Evolutionary conservation across 2,888 invertebrate species (phyloP), one percentile per base, ranked within the genome.

Genomic region (Drepanosiphum platanoidis): DNA sequence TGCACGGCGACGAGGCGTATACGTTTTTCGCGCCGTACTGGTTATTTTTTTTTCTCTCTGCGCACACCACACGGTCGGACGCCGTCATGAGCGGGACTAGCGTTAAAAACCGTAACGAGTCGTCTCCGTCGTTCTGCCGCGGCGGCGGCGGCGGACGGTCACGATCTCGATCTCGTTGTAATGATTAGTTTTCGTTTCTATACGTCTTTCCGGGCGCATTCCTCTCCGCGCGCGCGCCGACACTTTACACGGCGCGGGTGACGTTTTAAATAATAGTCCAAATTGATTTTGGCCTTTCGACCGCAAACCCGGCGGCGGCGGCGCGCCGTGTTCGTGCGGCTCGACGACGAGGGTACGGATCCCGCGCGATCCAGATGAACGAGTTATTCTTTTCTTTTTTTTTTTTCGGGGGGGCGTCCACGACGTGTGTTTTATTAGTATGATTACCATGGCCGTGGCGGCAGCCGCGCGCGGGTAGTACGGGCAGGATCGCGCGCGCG

Each of bases 181-280:
- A 84, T 30, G 75, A 84, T 75, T 83, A 68, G 83, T 30, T 52
- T 58, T 36, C 46, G 32, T 11, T 22, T 52, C 52, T 46, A 18
- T 22, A n/a, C n/a, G 36, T 68, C 46, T 66, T 66, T 66, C 42
- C 32, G 79, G 66, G 66, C n/a, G n/a, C 79, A 68, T 68, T 78
- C 78, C 32, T 9, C 61, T n/a, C 39, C 61, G 18, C 61, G 64
- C 61, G 74, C 39, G 42, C 74, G 74, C 72, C 74, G 82, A 83
- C 74, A 66, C 66, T 75, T n/a, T 66, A 11, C 36, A 7, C 46
- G 13, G 72, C 18, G 13, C 30, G 70, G 81, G 82, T 82, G 74
- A 83, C 82, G 82, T 72, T 83, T 83, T 83, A 83, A 83, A 83
- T 83, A 74, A 83, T 82, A 82, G 81, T 74, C 82, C 74, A 83